Conservation (phyloP, 2,888 invertebrate genomes). For the Steinernema hermaphroditum region DNA sequence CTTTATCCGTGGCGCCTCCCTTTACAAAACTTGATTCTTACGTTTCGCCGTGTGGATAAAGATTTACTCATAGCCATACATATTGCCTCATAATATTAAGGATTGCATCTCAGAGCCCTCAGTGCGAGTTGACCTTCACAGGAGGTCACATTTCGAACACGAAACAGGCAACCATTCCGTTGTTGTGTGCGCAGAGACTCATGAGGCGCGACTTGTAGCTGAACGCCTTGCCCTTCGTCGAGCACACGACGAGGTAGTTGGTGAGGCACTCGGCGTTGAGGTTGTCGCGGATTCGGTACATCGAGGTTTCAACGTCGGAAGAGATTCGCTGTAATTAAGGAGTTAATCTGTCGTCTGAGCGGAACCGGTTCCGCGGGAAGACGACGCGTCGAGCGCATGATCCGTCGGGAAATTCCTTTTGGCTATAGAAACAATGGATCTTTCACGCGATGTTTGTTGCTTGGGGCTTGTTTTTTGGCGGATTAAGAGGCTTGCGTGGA, state of each 20-base stretch:
- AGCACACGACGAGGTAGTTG: constrained; percentile 24
- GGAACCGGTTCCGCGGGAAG: too few species aligned
- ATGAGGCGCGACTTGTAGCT: constrained; percentile 16
- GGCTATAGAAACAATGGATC: too few species aligned
- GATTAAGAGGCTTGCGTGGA: too few species aligned
- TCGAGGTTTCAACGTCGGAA: constrained; percentile 28
- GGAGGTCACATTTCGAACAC: constrained; percentile 9
- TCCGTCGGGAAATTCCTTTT: too few species aligned
- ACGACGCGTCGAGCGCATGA: too few species aligned
- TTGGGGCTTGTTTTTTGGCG: too few species aligned
- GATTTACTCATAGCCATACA: neutral
- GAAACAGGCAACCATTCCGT: constrained; percentile 13
- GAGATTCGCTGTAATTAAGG: constrained; percentile 13
- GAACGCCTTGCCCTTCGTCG: constrained; percentile 25
- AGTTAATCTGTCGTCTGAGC: neutral
- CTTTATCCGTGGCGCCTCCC: constrained; percentile 9
- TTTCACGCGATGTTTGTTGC: too few species aligned
- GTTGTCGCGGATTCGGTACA: constrained; percentile 28
- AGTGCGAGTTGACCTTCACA: too few species aligned
- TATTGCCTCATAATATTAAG: neutral
- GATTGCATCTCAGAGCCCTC: too few species aligned
- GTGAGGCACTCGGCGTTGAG: constrained; percentile 25
- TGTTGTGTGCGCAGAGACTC: constrained; percentile 10
- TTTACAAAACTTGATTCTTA: constrained; percentile 6
- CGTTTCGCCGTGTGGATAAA: neutral